Base-by-base conservation (phyloP, 2,797 vertebrate genomes). In the Chaenodraco wilsoni region DNA sequence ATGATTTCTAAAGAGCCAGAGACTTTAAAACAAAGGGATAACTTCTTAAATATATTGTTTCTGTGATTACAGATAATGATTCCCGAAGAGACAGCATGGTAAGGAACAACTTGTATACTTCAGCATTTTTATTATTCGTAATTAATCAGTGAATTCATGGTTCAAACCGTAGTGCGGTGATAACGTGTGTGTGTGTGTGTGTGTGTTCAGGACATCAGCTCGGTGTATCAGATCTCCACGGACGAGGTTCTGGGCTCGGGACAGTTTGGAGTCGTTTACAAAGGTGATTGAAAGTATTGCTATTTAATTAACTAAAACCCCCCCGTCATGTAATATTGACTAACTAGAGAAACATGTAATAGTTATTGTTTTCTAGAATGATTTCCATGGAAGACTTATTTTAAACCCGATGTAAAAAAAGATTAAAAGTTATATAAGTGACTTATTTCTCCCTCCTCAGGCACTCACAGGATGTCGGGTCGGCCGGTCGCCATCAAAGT, bases 251-350 rank as follows among this genome's bases (percentile, higher is more conserved):
- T 95, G 52, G 95, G 95, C 5, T 95, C 95, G 0, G 95, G 95
- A 4, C 95, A 95, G 91, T 95, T 95, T 63, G 94, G 94, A 12
- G 91, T 95, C 0, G 94, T 95, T 0, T 95, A 94, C 54, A 84
- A 80, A 91, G 94, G 94, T 94, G 66, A 82, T 3, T 9, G 4
- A 27, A 27, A 27, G 27, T 27, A 27, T 27, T 27, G 27, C 27
- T 27, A 27, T 27, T 27, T 27, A 27, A 27, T 4, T 1, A 5
- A 27, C 4, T 5, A 27, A 27, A 27, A 5, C 4, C 1, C 27
- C 23, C 27, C 27, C 23, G 3, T 27, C 1, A 5, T 5, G 27
- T 27, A 27, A 27, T 27, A 5, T 27, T 27, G 27, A 27, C 27
- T 27, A 27, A 27, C 4, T 5, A 27, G 27, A 27, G 27, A 27